Base-by-base conservation (phyloP, 2,888 invertebrate species). In the Octonoba sinensis region DNA sequence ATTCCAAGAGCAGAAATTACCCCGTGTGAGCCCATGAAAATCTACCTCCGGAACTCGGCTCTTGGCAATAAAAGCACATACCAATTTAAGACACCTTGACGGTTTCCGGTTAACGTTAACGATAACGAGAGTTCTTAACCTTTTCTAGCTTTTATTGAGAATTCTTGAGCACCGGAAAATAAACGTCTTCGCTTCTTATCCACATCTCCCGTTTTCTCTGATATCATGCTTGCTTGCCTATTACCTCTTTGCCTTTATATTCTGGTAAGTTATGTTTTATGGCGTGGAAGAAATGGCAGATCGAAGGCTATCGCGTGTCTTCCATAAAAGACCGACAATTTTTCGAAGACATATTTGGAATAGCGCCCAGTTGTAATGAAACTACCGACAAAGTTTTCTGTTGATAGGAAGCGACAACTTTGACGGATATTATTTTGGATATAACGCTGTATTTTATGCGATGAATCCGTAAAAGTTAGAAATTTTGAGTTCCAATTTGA, bases 201-300 rank as follows among this genome's bases (percentile, higher is more conserved):
- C 36, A 11, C 36, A 36, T 36, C 36, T 36, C 27, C 27, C 27
- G 3, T 27, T 27, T 27, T 69, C 49, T 47, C 24, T 36, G 16
- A 24, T 60, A 60, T 51, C 72, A 54, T 46, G 44, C 44, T 36
- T n/a, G n/a, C 2, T 11, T n/a, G 65, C 65, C 57, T 27, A 18
- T 67, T 56, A 69, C 27, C 56, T 27, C 66, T 47, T 15, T 54
- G 56, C 65, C 57, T 74, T 74, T 74, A 74, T 74, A 57, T 65
- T 74, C 24, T 36, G 57, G 65, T 74, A 74, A 74, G 64, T 74
- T 74, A 66, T 74, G 56, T 64, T 74, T 74, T 74, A 74, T 65
- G 65, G 20, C 54, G 20, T 54, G 36, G 36, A 36, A 36, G 36
- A 36, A 36, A 36, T 2, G 36, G 36, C 36, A 36, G 36, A 36